Evolutionary conservation across 2,113 vertebrate species (phyloP).

Genomic region (Dasyornis broadbenti): DNA sequence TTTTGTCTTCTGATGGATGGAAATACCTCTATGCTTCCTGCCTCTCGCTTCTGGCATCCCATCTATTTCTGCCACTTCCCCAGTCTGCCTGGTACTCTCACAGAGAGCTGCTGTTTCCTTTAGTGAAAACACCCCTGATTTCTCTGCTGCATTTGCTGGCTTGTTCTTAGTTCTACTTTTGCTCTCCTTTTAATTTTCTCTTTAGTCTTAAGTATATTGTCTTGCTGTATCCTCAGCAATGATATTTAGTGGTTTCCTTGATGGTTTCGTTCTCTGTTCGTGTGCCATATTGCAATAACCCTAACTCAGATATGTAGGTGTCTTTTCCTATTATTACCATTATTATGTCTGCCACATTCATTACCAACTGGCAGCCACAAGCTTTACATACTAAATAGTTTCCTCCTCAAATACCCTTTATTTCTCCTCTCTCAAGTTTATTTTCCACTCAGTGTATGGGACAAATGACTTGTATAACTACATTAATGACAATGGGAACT

Average conservation of each 20-base stretch:
- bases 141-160: neutral
- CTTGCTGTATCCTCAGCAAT: neutral
- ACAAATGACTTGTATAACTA: conserved; percentile 14
- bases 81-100: neutral
- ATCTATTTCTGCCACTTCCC: neutral
- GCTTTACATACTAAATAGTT: conserved; percentile 52
- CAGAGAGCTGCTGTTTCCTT: neutral
- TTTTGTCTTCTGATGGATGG: neutral
- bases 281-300: neutral
- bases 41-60: neutral
- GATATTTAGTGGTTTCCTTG: conserved; percentile 17
- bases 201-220: neutral
- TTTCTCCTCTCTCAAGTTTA: conserved; percentile 59
- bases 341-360: conserved; percentile 29
- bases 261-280: neutral
- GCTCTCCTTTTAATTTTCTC: neutral
- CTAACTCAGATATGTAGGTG: conserved; percentile 5
- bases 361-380: conserved; percentile 41
- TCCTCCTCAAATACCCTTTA: conserved; percentile 50
- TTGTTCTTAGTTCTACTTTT: neutral
- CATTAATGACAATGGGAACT: conserved; percentile 20
- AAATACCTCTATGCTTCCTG: neutral
- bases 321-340: conserved; percentile 28
- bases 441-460: conserved; percentile 20
- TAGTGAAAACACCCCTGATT: neutral